Evolutionary conservation across 2,113 vertebrate genomes (phyloP).

Genomic region (Melanocharis versteri): DNA sequence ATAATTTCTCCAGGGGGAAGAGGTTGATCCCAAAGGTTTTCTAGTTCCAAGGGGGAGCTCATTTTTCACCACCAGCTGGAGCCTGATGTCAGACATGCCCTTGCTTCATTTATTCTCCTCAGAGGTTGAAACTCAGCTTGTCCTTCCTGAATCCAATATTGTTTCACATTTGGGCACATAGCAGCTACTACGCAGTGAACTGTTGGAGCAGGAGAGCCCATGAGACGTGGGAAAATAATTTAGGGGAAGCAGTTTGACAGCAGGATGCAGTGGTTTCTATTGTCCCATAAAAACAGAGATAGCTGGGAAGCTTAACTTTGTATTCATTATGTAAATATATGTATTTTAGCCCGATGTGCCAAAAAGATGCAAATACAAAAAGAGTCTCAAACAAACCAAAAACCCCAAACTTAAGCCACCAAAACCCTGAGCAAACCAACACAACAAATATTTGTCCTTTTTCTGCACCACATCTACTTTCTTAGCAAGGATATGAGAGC

Average conservation of each 20-base stretch:
- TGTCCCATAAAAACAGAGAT: conserved; percentile 15
- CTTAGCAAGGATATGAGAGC: not conserved
- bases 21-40: conserved; percentile 26
- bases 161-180: not conserved
- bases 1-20: conserved; percentile 29
- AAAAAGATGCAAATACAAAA: not conserved
- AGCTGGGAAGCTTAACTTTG: conserved; percentile 7
- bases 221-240: conserved; percentile 7
- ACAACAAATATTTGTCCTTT: not conserved
- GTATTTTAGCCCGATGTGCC: not conserved
- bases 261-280: conserved; percentile 27
- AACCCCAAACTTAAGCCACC: accelerated
- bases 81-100: conserved; percentile 26
- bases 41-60: not conserved
- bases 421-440: not conserved
- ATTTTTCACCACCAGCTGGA: conserved; percentile 46
- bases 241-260: conserved; percentile 39
- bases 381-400: not conserved
- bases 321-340: not conserved
- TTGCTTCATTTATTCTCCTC: conserved; percentile 22
- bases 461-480: not conserved
- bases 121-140: conserved; percentile 4
- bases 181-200: not conserved
- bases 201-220: not conserved
- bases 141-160: conserved; percentile 26